Evolutionary conservation across 2,113 vertebrate species (phyloP).

Genomic region (Heterotilapia buettikoferi): DNA sequence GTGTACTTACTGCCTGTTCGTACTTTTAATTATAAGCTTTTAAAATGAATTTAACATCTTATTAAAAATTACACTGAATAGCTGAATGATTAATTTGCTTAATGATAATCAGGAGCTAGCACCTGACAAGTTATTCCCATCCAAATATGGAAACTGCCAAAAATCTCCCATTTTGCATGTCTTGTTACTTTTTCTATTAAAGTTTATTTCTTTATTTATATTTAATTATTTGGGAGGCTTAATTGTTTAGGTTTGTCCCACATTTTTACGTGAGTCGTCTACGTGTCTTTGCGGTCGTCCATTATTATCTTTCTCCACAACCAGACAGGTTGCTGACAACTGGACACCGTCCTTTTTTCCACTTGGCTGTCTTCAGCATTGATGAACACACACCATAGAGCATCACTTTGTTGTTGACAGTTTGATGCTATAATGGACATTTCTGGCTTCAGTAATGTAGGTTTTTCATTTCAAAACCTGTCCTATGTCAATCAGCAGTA

Average conservation of each 20-base stretch:
- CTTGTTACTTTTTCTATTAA: not conserved
- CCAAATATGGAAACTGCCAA: rapidly evolving
- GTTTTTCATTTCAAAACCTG: not conserved
- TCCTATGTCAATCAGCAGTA: not conserved
- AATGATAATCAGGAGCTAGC: not conserved
- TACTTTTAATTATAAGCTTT: not conserved
- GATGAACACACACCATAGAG: not conserved
- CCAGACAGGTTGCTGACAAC: not conserved
- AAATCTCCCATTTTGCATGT: rapidly evolving
- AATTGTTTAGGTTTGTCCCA: not conserved
- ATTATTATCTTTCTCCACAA: not conserved
- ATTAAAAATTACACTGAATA: not conserved
- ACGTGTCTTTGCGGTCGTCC: not conserved
- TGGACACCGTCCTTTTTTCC: not conserved
- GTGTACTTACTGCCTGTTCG: not conserved
- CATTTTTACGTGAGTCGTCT: rapidly evolving
- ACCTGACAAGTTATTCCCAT: rapidly evolving
- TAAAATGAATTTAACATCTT: not conserved
- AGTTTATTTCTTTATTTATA: not conserved
- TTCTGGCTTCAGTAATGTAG: not conserved
- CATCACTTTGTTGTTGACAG: not conserved
- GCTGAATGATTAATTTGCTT: not conserved
- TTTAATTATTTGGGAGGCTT: not conserved
- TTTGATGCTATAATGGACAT: not conserved
- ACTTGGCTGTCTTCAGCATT: not conserved